Base-by-base conservation (phyloP, 23 tunicate species). In the Clavelina lepadiformis region DNA sequence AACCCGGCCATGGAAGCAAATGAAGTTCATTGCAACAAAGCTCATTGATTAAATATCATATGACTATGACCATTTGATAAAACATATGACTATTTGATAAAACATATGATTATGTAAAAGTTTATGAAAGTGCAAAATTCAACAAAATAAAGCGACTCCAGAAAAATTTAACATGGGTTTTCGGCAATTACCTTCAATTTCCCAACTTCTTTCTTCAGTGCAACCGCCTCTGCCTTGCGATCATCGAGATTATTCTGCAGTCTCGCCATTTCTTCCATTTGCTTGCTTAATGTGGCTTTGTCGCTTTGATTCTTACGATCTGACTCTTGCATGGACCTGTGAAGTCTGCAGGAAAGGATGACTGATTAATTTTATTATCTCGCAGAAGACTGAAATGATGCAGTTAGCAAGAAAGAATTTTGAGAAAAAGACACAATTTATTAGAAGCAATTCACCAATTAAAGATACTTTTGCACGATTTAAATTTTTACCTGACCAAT, bases 211-310 rank as follows among this genome's bases (percentile, higher is more conserved):
- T 86, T 86, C 56, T 51, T 65, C 46, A 86, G 38, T 6, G 82
- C 95, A 28, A 67, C 64, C 15, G 82, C 79, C 47, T 78, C 85
- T 29, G 78, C 72, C 45, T 86, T 85, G 20, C 77, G 69, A 32
- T 86, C 95, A 5, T 85, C 79, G 19, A 78, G 80, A 28, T 51
- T 29, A 56, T 77, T 86, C 61, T 86, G 95, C 28, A 86, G 65
- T 45, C 52, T 63, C 19, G 95, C 95, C 49, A 75, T 77, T 32
- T 82, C 74, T 57, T 86, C 95, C 95, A 86, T 86, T 38, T 86
- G 95, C 31, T 66, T 49, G 52, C 70, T 61, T 30, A 86, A 54
- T 31, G 46, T 65, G 33, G 65, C 95, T 1, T 46, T 51, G 44
- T 86, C 85, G 1, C 20, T 22, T 25, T 78, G 46, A 26, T 60